Percentiles rank a stretch among this genome's conserved stretches.
These are phyloP conservation scores for Cheirogaleus major DNA, from an alignment of 2,797 vertebrate species.

Conservation along the genomic window DNA sequence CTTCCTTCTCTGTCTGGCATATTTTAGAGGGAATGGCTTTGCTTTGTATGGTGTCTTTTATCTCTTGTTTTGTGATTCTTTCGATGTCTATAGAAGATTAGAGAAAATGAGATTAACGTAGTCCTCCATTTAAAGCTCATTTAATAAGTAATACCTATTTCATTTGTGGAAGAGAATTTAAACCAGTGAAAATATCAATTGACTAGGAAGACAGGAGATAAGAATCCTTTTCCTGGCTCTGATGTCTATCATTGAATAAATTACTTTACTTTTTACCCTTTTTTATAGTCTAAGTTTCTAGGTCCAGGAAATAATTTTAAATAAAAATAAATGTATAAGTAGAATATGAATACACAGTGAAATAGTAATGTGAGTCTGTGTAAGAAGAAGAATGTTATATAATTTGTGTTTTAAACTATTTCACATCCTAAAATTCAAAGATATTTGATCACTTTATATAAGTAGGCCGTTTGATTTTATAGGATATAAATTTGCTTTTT, in stretches of 20 bases:
- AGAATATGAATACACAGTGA: constrained; percentile 46
- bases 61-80: constrained; percentile 50
- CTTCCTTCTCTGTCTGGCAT: neutral
- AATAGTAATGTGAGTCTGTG: constrained; percentile 34
- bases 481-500: constrained; percentile 82
- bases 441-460: constrained; percentile 79
- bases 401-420: constrained; percentile 74
- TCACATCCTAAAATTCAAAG: constrained; percentile 73
- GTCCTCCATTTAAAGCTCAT: constrained; percentile 52
- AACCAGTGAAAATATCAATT: constrained; percentile 37
- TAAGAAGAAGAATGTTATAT: constrained; percentile 65
- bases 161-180: constrained; percentile 44
- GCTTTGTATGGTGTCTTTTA: constrained; percentile 1
- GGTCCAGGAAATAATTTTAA: constrained; percentile 57
- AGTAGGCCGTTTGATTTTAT: constrained; percentile 77
- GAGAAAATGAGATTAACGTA: constrained; percentile 63
- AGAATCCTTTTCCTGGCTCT: constrained; percentile 57
- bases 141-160: constrained; percentile 56
- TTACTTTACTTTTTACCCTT: constrained; percentile 45
- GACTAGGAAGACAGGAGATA: neutral
- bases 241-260: constrained; percentile 64
- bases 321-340: constrained; percentile 49
- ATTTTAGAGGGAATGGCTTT: constrained; percentile 45
- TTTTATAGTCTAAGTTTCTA: constrained; percentile 49
- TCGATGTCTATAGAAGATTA: constrained; percentile 55